Conservation (phyloP, 2,888 invertebrate genomes). For the Trachelus tabidus region DNA sequence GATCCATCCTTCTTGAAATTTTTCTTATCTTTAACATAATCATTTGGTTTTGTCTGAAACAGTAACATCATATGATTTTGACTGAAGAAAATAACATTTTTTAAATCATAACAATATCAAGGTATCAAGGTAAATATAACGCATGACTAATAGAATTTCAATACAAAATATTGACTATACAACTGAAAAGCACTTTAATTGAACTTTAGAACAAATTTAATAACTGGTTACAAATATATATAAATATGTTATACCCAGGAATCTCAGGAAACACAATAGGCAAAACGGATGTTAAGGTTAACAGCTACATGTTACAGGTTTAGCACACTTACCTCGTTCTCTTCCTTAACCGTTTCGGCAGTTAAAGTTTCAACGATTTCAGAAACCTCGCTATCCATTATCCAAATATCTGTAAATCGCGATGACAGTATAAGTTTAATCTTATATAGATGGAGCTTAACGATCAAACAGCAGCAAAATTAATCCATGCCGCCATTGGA, state of each 20-base stretch:
- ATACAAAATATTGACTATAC: not conserved
- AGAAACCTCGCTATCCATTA: slow-evolving; percentile 20
- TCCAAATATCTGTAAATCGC: slow-evolving; percentile 18
- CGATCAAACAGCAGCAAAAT: slow-evolving; percentile 22
- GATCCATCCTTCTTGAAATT: slow-evolving; percentile 60
- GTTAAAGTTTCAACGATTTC: slow-evolving; percentile 30
- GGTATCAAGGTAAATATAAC: not conserved
- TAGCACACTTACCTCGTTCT: slow-evolving; percentile 40
- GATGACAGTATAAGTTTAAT: not conserved
- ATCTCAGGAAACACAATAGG: not conserved
- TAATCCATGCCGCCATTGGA: slow-evolving; percentile 11
- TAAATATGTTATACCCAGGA: not conserved
- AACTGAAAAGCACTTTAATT: not conserved
- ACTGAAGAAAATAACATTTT: slow-evolving; percentile 4
- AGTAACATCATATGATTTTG: not conserved
- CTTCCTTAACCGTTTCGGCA: slow-evolving; percentile 35
- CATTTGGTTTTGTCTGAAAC: slow-evolving; percentile 20
- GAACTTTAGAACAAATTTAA: not conserved
- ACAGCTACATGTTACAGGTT: not conserved
- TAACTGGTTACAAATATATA: not conserved
- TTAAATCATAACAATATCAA: not conserved
- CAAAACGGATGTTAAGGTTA: not conserved
- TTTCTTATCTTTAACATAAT: slow-evolving; percentile 25
- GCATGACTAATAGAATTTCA: not conserved
- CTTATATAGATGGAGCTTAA: not conserved